Evolutionary conservation across 2,113 vertebrate species (phyloP).

Genomic region (Channa argus): DNA sequence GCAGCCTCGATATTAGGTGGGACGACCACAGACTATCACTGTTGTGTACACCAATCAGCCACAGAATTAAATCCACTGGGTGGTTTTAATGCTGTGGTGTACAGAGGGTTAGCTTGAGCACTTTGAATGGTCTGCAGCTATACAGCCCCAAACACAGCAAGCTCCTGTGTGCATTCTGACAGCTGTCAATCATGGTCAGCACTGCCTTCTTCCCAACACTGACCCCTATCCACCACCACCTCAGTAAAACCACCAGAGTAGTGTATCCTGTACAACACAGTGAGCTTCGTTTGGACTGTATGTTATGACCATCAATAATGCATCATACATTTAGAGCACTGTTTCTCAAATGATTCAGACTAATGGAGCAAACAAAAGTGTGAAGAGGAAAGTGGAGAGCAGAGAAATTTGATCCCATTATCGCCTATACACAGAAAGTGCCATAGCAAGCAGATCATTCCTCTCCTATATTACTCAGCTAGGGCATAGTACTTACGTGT

Average conservation of each 20-base stretch:
- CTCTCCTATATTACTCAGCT: not conserved
- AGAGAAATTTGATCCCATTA: slow-evolving; percentile 50
- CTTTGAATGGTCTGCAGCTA: too few species aligned
- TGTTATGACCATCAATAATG: slow-evolving; percentile 55
- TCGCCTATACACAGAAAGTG: slow-evolving; percentile 27
- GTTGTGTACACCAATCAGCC: too few species aligned
- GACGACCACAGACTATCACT: not conserved
- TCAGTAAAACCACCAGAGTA: too few species aligned
- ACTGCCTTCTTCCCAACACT: too few species aligned
- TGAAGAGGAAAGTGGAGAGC: slow-evolving; percentile 46
- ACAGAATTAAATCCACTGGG: too few species aligned
- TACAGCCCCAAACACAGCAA: too few species aligned
- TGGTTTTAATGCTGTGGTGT: too few species aligned
- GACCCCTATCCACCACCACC: too few species aligned
- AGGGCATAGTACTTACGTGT: not conserved
- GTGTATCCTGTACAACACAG: not conserved
- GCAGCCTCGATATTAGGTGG: not conserved
- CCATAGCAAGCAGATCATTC: slow-evolving; percentile 21
- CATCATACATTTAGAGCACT: slow-evolving; percentile 43
- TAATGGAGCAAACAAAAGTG: slow-evolving; percentile 55
- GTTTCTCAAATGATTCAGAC: slow-evolving; percentile 49
- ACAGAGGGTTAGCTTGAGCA: too few species aligned
- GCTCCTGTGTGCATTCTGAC: too few species aligned
- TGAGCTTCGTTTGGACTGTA: not conserved
- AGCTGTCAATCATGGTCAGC: too few species aligned